phyloP scores from a whole-genome alignment of 2,797 vertebrate species.

The Peromyscus nudipes region DNA sequence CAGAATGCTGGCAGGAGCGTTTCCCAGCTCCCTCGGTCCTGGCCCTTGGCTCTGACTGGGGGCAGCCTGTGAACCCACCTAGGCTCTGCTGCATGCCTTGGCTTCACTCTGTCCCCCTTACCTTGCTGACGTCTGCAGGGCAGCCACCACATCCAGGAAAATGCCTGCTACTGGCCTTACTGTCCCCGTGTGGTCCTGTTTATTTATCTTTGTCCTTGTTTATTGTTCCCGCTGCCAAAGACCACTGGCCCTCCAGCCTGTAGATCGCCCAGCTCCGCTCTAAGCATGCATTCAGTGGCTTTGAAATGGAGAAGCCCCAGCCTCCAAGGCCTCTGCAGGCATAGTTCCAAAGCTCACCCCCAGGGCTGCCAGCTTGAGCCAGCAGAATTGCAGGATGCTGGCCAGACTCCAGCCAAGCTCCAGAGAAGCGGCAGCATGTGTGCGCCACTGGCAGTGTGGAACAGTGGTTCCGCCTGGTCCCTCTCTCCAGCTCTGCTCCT shows the following conservation, averaged over 20 bases:
- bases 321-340: neutral
- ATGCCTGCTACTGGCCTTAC: too few species aligned
- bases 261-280: neutral
- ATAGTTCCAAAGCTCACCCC: accelerated
- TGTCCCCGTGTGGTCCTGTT: neutral
- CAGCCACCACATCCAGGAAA: neutral
- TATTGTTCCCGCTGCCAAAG: neutral
- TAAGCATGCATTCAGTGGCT: neutral
- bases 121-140: neutral
- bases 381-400: neutral
- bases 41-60: too few species aligned
- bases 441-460: neutral
- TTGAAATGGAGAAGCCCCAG: neutral
- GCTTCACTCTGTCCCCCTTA: neutral
- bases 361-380: neutral
- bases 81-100: neutral
- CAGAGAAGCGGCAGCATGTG: neutral
- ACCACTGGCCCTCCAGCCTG: neutral
- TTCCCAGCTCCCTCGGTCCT: neutral
- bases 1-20: neutral
- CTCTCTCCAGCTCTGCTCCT: neutral
- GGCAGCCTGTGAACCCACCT: neutral
- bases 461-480: neutral
- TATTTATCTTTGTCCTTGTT: neutral
- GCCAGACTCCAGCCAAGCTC: neutral